A percentile compares a stretch with the other conserved stretches of the same genome.
Conservation (phyloP, 2,797 vertebrate genomes). For the Hydrolagus colliei region DNA sequence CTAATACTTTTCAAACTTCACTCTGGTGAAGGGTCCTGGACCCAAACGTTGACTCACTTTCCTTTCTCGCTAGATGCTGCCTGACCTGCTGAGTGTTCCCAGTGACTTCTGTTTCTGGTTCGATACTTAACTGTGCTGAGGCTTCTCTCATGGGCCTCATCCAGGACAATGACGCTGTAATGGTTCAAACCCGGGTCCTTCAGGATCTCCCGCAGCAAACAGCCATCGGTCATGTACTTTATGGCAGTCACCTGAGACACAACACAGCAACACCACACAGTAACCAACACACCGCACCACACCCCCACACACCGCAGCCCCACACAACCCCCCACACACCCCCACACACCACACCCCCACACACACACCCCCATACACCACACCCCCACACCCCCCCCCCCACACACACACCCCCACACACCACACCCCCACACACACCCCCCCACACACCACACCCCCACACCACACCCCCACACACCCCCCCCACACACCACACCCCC, state of each 20-base stretch:
- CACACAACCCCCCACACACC: not conserved
- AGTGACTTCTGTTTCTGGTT: too few relatives aligned
- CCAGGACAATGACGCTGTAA: slow-evolving; percentile 81
- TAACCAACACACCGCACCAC: not conserved
- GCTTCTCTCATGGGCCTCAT: slow-evolving; percentile 93
- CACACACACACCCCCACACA: not conserved
- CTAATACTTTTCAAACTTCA: too few relatives aligned
- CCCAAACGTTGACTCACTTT: too few relatives aligned
- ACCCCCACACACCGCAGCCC: too few relatives aligned
- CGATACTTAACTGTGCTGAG: slow-evolving; percentile 73
- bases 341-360: not conserved
- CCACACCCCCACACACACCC: not conserved
- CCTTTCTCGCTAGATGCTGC: too few relatives aligned
- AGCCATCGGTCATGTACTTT: slow-evolving; percentile 95
- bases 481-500: not conserved
- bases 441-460: not conserved
- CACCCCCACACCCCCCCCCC: not conserved
- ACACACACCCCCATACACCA: not conserved
- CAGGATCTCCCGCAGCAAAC: slow-evolving; percentile 81
- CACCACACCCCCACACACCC: too few relatives aligned
- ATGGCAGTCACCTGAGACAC: slow-evolving; percentile 71
- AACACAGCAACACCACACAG: not conserved
- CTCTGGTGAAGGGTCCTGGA: too few relatives aligned
- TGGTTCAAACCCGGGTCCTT: slow-evolving; percentile 73
- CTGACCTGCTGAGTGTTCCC: too few relatives aligned